Base-by-base conservation (phyloP, 2,888 invertebrate species). In the Cantharis rufa region DNA sequence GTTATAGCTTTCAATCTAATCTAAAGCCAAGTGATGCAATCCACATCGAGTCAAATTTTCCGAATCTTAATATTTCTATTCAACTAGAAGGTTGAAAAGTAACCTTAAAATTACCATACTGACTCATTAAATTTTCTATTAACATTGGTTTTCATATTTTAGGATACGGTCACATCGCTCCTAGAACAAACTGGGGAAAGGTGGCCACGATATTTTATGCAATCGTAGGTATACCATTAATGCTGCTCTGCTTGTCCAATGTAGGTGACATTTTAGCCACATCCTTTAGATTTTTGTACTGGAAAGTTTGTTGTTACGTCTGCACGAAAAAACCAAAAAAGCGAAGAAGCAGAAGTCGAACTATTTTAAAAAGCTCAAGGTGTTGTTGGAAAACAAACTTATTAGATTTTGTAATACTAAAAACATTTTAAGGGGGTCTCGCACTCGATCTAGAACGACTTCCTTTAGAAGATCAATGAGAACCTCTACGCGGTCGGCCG, bases 81-180 rank as follows among this genome's bases (percentile, higher is more conserved):
- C n/a, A 48, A n/a, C 16, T 18, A 63, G 24, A 66, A 66, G 64
- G 64, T 18, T 13, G 24, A 66, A 66, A 11, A 21, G 64, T 21
- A n/a, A 66, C 64, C 21, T 66, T 16, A 21, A 66, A n/a, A 48
- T 24, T 68, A 68, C 13, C 24, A 28, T 27, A 13, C n/a, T 15
- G 16, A 16, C 18, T 69, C 28, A 15, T 15, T 21, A 63, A 61
- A 27, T n/a, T 71, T 72, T 32, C 16, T 15, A 48, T 48, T 48
- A 48, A 48, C n/a, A n/a, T 48, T n/a, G 1, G 48, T 48, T 48
- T 48, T n/a, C n/a, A 63, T 15, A 10, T 61, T 88, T 24, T 88
- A 97, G 97, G 98, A 61, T 98, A 98, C 88, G 98, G 98, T 9
- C 97, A 98, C 88, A 97, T 98, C 78, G 95, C 97, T 0, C 98